These are phyloP conservation scores for Ptychobarbus kaznakovi DNA, from an alignment of 2,797 vertebrate species.

Conservation along the genomic window DNA sequence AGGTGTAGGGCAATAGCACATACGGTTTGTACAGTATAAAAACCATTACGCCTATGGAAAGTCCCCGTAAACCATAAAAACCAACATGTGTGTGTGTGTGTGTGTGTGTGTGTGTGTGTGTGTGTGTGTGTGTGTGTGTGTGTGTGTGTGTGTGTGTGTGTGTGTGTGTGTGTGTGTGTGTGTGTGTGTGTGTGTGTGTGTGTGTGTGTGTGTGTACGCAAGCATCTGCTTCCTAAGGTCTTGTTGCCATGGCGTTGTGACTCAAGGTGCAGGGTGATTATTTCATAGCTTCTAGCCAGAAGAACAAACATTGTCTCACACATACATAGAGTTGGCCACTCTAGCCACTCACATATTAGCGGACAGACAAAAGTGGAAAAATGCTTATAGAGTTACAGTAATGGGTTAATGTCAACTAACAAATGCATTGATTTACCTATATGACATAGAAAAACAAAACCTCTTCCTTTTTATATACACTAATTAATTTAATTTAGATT, in stretches of 20 bases:
- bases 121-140: conserved; percentile 61
- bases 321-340: conserved; percentile 2
- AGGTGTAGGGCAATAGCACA: no score
- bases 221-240: conserved; percentile 69
- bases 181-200: conserved; percentile 57
- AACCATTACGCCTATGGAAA: no score
- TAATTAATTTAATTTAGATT: neutral
- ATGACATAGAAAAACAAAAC: neutral
- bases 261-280: conserved; percentile 80
- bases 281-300: conserved; percentile 81
- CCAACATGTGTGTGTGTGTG: conserved; percentile 61
- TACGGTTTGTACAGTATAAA: no score
- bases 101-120: conserved; percentile 49
- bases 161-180: conserved; percentile 56
- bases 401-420: neutral
- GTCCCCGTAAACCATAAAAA: no score
- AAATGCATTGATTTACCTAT: neutral
- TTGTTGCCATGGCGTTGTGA: conserved; percentile 75
- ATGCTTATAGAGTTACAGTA: neutral
- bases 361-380: neutral
- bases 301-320: conserved; percentile 56
- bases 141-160: conserved; percentile 49
- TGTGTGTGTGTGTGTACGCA: no score
- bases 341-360: conserved; percentile 19
- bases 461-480: no score